phyloP scores from a whole-genome alignment of 2,797 vertebrate species.

The Dipus sagitta region DNA sequence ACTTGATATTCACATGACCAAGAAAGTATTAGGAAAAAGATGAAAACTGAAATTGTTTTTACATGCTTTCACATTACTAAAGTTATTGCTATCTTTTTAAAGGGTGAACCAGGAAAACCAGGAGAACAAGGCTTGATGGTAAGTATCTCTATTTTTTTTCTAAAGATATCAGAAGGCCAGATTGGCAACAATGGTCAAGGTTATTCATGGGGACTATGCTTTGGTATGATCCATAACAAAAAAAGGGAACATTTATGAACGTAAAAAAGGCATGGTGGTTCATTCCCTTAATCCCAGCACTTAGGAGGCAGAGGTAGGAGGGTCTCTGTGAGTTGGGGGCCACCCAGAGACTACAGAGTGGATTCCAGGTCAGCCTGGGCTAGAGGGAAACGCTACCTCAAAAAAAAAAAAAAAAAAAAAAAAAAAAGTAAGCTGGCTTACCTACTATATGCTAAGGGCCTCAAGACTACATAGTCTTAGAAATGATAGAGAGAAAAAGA shows the following conservation, averaged over 20 bases:
- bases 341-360: too few species aligned
- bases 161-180: slow-evolving; percentile 7
- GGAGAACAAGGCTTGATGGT: slow-evolving; percentile 94
- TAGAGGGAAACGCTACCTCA: too few species aligned
- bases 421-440: too few species aligned
- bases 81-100: slow-evolving; percentile 73
- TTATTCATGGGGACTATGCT: background rate
- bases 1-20: background rate
- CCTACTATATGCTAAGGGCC: background rate
- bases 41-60: slow-evolving; percentile 41
- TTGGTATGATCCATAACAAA: background rate
- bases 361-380: too few species aligned
- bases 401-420: too few species aligned
- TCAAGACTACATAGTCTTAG: background rate
- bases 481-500: background rate
- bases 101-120: slow-evolving; percentile 95
- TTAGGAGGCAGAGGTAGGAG: too few species aligned
- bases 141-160: slow-evolving; percentile 85
- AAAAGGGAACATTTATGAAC: slow-evolving; percentile 21
- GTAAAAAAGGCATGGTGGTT: background rate
- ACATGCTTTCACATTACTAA: slow-evolving; percentile 55
- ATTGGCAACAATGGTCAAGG: background rate
- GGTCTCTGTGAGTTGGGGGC: too few species aligned
- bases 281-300: too few species aligned
- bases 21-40: background rate